Conservation (phyloP, 2,888 invertebrate species). For the Teleogryllus oceanicus region DNA sequence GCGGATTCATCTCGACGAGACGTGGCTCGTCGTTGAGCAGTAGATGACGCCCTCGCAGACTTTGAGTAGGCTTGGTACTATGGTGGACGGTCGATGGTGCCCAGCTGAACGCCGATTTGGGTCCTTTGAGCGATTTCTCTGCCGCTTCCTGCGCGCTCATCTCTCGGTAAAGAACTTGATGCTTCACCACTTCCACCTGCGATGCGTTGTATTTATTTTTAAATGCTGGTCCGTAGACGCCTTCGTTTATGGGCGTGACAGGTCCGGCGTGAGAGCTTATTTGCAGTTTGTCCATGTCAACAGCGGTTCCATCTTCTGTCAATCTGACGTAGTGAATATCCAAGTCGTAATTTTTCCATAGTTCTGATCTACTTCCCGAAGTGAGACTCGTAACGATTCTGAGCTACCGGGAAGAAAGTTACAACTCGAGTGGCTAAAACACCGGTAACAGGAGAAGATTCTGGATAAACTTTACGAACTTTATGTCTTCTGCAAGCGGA, state of each 20-base stretch:
- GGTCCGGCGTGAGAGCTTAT: neutral
- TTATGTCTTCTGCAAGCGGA: neutral
- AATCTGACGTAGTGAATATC: conserved; percentile 58
- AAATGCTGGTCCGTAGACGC: conserved; percentile 40
- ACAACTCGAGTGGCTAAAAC: neutral
- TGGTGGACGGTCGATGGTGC: conserved; percentile 45
- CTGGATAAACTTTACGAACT: neutral
- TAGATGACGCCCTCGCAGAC: conserved; percentile 52
- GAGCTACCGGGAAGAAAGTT: neutral
- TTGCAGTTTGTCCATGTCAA: conserved; percentile 48
- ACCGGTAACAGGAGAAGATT: neutral
- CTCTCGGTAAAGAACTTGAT: conserved; percentile 51
- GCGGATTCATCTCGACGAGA: conserved; percentile 53
- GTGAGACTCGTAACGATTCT: too few species aligned
- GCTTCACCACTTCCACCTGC: conserved; percentile 56
- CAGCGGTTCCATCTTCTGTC: conserved; percentile 53
- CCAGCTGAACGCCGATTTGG: conserved; percentile 42
- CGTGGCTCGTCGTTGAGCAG: conserved; percentile 53
- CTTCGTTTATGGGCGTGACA: neutral
- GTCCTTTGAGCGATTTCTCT: conserved; percentile 38
- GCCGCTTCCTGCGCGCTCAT: conserved; percentile 42
- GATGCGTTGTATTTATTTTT: conserved; percentile 52
- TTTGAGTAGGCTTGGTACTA: conserved; percentile 53
- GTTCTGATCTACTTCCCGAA: too few species aligned
- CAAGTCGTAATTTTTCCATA: conserved; percentile 39